Evolutionary conservation across 2,888 invertebrate species (phyloP).

Genomic region (Litoditis marina): DNA sequence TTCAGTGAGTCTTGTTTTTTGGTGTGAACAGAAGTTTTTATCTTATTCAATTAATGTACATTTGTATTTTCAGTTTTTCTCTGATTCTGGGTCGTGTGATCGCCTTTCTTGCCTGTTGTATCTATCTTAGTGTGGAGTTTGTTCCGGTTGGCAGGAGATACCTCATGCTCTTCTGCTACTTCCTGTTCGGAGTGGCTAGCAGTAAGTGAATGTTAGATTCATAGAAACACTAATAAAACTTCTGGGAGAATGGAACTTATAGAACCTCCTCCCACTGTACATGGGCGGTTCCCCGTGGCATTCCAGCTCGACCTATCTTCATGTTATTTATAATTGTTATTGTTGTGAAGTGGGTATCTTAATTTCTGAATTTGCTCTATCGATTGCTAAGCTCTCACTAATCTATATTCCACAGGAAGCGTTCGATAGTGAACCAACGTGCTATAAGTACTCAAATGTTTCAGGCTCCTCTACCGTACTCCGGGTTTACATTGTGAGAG

Average conservation of each 20-base stretch:
- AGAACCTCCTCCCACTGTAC: no score
- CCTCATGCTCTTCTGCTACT: constrained; percentile 32
- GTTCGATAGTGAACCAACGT: no score
- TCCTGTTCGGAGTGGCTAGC: constrained; percentile 33
- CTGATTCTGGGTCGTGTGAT: constrained; percentile 30
- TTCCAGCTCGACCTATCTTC: no score
- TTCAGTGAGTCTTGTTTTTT: no score
- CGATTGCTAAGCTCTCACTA: neutral
- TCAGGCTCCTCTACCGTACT: constrained; percentile 30
- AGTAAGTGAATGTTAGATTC: constrained; percentile 11
- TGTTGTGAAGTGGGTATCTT: neutral
- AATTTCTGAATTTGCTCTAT: neutral
- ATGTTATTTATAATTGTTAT: neutral
- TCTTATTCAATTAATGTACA: no score
- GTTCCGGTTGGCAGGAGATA: constrained; percentile 29
- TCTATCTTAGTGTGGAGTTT: constrained; percentile 39
- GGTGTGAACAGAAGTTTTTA: no score
- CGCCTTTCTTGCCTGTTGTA: constrained; percentile 32
- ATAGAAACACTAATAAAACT: neutral
- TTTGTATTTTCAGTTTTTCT: constrained; percentile 23
- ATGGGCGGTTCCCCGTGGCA: no score
- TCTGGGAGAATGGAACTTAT: neutral
- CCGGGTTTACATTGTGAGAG: constrained; percentile 35
- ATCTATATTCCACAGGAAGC: no score
- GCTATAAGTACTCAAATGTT: no score